A percentile compares a stretch with the other conserved stretches of the same genome.
phyloP scores from a whole-genome alignment of 2,797 vertebrate genomes.

The Macrochelys suwanniensis region DNA sequence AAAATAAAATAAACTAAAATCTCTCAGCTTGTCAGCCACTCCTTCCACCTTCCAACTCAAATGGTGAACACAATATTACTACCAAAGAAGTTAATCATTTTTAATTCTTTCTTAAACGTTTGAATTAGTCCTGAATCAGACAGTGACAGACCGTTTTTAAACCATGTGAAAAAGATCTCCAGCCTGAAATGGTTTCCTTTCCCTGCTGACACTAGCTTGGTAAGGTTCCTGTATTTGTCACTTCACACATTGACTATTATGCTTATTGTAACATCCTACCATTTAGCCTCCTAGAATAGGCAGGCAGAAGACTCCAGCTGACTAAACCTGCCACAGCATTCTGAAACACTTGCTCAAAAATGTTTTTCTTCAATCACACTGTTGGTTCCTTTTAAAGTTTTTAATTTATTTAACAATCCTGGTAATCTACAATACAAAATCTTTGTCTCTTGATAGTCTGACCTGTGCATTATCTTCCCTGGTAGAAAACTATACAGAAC shows the following conservation, averaged over 20 bases:
- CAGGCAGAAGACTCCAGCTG: not conserved
- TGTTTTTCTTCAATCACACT: not conserved
- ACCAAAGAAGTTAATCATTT: fast-evolving
- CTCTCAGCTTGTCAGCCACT: not conserved
- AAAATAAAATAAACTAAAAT: not conserved
- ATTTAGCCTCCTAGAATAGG: fast-evolving
- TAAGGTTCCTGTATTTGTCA: not conserved
- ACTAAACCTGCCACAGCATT: not conserved
- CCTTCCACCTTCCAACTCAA: slow-evolving; percentile 54
- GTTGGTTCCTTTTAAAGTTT: not conserved
- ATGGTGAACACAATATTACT: not conserved
- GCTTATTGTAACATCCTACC: fast-evolving
- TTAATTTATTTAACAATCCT: not conserved
- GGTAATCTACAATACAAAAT: fast-evolving
- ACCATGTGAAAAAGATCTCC: fast-evolving
- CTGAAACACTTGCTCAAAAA: not conserved
- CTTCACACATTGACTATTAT: not conserved
- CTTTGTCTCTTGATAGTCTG: not conserved
- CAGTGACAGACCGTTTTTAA: not conserved
- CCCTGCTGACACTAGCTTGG: not conserved
- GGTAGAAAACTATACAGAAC: not conserved
- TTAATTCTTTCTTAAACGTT: not conserved
- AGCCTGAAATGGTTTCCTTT: not conserved
- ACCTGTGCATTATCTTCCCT: not conserved
- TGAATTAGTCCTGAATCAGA: fast-evolving